Evolutionary conservation across 2,888 invertebrate species (phyloP).

Genomic region (Andrena bicolor): DNA sequence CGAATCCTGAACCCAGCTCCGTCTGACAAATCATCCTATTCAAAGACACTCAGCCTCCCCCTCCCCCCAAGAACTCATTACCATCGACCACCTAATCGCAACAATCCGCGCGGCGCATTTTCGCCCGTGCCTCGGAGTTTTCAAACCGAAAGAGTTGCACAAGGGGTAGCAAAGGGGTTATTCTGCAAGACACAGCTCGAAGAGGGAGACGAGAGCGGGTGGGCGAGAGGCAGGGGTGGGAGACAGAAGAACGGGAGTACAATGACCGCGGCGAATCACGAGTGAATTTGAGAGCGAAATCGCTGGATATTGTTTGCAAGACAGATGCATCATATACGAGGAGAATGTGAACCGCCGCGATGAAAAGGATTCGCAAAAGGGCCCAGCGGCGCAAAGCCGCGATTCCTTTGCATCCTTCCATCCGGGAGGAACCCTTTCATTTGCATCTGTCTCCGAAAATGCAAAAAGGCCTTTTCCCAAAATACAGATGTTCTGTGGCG

Average conservation of each 20-base stretch:
- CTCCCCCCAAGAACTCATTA: neutral
- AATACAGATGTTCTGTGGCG: conserved; percentile 78
- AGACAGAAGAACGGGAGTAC: conserved; percentile 52
- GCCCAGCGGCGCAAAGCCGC: conserved; percentile 67
- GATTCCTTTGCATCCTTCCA: conserved; percentile 70
- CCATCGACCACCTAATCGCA: neutral
- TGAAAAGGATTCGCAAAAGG: conserved; percentile 73
- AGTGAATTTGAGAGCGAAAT: conserved; percentile 71
- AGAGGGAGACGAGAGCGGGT: conserved; percentile 35
- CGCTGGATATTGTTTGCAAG: conserved; percentile 71
- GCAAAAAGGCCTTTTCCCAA: conserved; percentile 74
- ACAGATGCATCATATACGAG: conserved; percentile 70
- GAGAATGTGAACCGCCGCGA: conserved; percentile 58
- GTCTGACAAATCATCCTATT: no score
- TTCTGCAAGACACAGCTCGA: conserved; percentile 63
- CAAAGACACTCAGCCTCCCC: no score
- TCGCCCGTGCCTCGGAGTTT: conserved; percentile 15
- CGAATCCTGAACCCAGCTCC: no score
- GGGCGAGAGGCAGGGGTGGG: conserved; percentile 21
- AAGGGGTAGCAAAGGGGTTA: conserved; percentile 57
- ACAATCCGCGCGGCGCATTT: conserved; percentile 16
- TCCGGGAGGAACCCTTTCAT: conserved; percentile 73
- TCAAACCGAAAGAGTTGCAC: conserved; percentile 46
- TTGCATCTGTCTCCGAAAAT: conserved; percentile 76
- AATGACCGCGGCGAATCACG: conserved; percentile 70